phyloP scores from a whole-genome alignment of 1,140 invertebrate genomes.

The Oppia nitens region DNA sequence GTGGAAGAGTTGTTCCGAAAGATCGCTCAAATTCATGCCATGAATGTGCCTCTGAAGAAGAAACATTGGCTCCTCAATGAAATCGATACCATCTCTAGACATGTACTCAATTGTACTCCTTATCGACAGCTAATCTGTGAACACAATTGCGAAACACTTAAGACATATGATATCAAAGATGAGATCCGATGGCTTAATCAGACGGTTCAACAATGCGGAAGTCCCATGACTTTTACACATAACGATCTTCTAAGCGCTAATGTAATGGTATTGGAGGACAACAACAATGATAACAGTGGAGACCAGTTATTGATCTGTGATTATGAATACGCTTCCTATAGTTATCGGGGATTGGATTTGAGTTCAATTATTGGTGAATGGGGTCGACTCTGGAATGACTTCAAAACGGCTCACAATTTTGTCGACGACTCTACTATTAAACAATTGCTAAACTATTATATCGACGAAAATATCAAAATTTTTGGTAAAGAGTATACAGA shows the following conservation, averaged over 20 bases:
- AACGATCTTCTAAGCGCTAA: conserved; percentile 1
- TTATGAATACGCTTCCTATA: not conserved
- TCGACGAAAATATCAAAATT: not conserved
- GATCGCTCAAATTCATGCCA: not conserved
- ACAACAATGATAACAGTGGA: not conserved
- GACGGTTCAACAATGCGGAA: not conserved
- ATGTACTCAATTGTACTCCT: not conserved
- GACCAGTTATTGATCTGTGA: not conserved
- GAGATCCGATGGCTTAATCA: not conserved
- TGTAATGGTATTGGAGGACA: not conserved
- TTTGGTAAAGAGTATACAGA: not conserved
- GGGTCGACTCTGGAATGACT: not conserved
- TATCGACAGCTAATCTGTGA: too few relatives aligned
- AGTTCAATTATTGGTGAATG: not conserved
- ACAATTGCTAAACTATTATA: not conserved
- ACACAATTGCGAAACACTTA: too few relatives aligned
- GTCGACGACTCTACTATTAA: not conserved
- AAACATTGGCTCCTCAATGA: not conserved
- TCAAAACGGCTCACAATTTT: not conserved
- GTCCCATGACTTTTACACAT: not conserved
- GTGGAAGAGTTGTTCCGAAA: not conserved
- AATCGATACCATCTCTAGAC: not conserved
- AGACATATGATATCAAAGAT: not conserved
- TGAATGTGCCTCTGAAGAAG: conserved; percentile 4
- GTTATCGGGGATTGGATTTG: not conserved